Evolutionary conservation across 2,797 vertebrate genomes (phyloP), one percentile per base, ranked within the genome.

Genomic region (Chelidonichthys spinosus): DNA sequence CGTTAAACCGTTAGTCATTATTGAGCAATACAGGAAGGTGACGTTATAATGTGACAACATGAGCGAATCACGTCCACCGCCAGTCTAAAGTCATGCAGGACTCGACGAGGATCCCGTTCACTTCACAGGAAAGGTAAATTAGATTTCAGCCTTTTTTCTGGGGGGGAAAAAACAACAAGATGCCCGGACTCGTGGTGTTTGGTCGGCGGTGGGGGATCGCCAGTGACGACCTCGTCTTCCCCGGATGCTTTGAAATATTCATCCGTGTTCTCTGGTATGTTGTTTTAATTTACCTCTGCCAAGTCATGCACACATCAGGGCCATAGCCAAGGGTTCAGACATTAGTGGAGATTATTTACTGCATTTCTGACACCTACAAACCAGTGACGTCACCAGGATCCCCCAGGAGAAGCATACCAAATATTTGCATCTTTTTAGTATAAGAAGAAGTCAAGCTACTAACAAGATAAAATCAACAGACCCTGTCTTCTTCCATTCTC

Each of bases 161-260:
- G 25, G 25, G 25, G 25, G 25, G 1, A 25, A 25, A 25, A 25
- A 25, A 25, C 25, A 25, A 25, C 86, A 89, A 44, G 36, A 98
- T 98, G 97, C 97, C 97, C 2, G 97, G 96, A 0, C 85, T 98
- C 86, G 95, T 97, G 71, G 91, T 93, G 14, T 97, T 98, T 58
- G 97, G 96, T 39, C 92, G 98, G 84, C 96, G 98, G 54, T 99
- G 98, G 98, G 95, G 94, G 14, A 96, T 99, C 50, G 97, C 96
- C 86, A 99, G 97, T 66, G 98, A 99, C 62, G 98, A 98, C 79
- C 90, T 99, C 9, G 97, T 99, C 6, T 96, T 99, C 74, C 98
- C 98, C 1, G 97, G 96, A 0, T 88, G 86, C 11, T 94, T 98
- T 59, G 98, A 99, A 73, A 84, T 99, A 36, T 93, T 95, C 60